Evolutionary conservation across 2,113 vertebrate species (phyloP).

Genomic region (Colinus virginianus): DNA sequence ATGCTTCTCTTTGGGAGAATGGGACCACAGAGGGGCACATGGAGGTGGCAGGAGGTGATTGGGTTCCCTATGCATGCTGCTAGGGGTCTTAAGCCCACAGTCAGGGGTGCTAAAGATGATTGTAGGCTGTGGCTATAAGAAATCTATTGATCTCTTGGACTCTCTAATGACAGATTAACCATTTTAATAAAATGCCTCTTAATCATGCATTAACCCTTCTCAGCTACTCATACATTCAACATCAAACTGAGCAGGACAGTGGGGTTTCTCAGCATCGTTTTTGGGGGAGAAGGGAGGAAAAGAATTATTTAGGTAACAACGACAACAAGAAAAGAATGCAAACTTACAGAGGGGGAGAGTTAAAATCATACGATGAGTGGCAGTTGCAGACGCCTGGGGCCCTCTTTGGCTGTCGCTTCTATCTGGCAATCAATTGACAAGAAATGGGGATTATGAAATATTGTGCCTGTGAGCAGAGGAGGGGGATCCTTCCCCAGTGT

Average conservation of each 20-base stretch:
- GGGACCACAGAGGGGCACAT: background rate
- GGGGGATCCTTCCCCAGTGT: slow-evolving; percentile 56
- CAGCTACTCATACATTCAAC: background rate
- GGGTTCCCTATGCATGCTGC: background rate
- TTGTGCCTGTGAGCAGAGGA: slow-evolving; percentile 45
- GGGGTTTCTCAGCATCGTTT: background rate
- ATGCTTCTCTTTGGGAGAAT: background rate
- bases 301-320: slow-evolving; percentile 42
- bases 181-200: slow-evolving; percentile 59
- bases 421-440: slow-evolving; percentile 80
- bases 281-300: background rate
- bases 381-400: slow-evolving; percentile 72
- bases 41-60: background rate
- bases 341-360: slow-evolving; percentile 78
- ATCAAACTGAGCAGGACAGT: background rate
- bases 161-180: slow-evolving; percentile 48
- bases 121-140: slow-evolving; percentile 53
- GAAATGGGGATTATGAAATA: slow-evolving; percentile 78
- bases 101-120: background rate
- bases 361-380: slow-evolving; percentile 78
- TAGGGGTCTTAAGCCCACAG: background rate
- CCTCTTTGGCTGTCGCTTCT: slow-evolving; percentile 78
- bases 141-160: slow-evolving; percentile 57
- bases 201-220: slow-evolving; percentile 70
- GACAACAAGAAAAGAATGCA: slow-evolving; percentile 65